Percentiles rank a stretch among this genome's conserved stretches.
Conservation (phyloP, 64 coral and sea anemone genomes). For the Catalaphyllia jardinei region DNA sequence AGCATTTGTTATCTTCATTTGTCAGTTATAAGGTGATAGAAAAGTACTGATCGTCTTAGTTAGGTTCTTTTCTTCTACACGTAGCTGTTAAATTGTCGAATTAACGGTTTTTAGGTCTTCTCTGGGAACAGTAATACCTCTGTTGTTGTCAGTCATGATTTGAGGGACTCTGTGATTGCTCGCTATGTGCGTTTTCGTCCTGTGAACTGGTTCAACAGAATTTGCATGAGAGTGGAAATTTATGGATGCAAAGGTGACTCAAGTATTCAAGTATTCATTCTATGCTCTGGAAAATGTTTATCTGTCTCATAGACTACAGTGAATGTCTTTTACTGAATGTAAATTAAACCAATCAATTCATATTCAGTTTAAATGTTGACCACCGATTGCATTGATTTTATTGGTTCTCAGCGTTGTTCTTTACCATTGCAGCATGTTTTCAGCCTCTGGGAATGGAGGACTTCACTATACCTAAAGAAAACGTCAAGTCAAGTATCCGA, state of each 20-base stretch:
- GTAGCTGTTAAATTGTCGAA: neutral
- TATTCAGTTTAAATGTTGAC: neutral
- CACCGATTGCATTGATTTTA: neutral
- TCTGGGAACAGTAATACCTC: neutral
- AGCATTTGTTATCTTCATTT: no score
- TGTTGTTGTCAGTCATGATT: neutral
- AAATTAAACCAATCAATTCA: neutral
- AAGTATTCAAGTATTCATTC: neutral
- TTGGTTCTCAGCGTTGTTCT: neutral
- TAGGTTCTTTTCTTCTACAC: neutral
- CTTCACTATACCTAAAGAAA: neutral
- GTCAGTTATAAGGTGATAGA: no score
- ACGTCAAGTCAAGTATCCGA: neutral
- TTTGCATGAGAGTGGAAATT: constrained; percentile 51
- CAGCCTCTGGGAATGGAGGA: constrained; percentile 39
- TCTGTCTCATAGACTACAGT: no score
- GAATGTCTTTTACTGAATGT: neutral
- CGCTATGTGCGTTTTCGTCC: constrained; percentile 65
- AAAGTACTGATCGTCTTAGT: no score
- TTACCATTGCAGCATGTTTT: neutral
- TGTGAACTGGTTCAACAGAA: constrained; percentile 32
- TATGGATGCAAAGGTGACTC: constrained; percentile 45
- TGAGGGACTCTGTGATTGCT: constrained; percentile 1
- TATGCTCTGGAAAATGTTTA: neutral
- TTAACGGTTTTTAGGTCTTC: neutral